Evolutionary conservation across 2,888 invertebrate genomes (phyloP).

Genomic region (Parnassius orleans): DNA sequence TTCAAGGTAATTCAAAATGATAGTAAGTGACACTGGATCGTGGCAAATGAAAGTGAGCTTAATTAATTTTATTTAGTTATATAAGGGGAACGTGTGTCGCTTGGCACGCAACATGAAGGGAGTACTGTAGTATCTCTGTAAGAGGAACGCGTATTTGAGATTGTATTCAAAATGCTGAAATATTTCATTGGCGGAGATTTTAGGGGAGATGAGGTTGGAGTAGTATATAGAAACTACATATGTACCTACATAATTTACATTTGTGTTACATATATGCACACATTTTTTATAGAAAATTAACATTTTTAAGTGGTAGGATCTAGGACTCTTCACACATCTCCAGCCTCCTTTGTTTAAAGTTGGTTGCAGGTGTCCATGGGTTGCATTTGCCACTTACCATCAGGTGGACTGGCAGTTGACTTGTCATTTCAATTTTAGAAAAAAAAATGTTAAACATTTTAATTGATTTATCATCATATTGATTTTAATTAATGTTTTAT

Average conservation of each 20-base stretch:
- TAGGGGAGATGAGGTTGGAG: conserved; percentile 38
- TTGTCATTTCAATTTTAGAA: too few relatives aligned
- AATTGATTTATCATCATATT: too few relatives aligned
- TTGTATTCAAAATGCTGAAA: conserved; percentile 46
- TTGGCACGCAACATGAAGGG: conserved; percentile 45
- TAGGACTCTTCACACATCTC: too few relatives aligned
- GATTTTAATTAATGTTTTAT: too few relatives aligned
- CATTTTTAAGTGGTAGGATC: not conserved
- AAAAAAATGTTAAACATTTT: too few relatives aligned
- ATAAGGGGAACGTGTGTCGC: conserved; percentile 32
- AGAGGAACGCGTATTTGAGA: conserved; percentile 61
- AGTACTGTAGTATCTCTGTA: conserved; percentile 61
- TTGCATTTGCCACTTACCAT: too few relatives aligned
- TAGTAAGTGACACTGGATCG: conserved; percentile 37
- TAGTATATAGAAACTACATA: not conserved
- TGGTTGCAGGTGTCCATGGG: too few relatives aligned
- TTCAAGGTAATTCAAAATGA: conserved; percentile 40
- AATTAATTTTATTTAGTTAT: conserved; percentile 26
- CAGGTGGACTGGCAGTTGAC: too few relatives aligned
- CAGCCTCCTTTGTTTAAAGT: too few relatives aligned
- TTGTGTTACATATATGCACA: not conserved
- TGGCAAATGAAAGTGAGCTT: conserved; percentile 36
- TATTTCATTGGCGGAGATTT: conserved; percentile 56
- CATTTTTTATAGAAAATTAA: not conserved
- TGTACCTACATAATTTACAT: too few relatives aligned